phyloP scores from a whole-genome alignment of 2,113 vertebrate species.

The Salvelinus alpinus region DNA sequence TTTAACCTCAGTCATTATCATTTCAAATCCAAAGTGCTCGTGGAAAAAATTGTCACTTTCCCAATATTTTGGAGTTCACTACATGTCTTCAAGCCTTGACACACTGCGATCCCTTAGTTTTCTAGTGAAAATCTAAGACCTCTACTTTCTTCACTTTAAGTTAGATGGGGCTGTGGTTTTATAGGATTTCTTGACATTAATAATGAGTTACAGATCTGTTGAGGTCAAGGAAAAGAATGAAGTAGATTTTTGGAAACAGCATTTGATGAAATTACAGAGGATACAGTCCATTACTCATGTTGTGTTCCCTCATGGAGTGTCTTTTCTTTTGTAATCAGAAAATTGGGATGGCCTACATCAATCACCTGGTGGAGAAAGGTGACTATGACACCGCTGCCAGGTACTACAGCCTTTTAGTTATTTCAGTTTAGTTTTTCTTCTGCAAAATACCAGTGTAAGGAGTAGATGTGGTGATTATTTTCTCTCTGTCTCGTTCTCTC shows the following conservation, averaged over 20 bases:
- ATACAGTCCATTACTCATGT: background rate
- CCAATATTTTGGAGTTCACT: too few species aligned
- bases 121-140: too few species aligned
- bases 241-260: background rate
- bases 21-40: too few species aligned
- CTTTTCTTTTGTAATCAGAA: constrained; percentile 70
- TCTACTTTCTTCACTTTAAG: too few species aligned
- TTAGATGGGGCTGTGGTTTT: too few species aligned
- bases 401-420: constrained; percentile 61
- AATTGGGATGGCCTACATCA: constrained; percentile 93
- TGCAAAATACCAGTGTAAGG: background rate
- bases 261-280: background rate
- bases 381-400: constrained; percentile 91
- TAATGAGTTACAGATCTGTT: too few species aligned
- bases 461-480: background rate
- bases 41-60: too few species aligned
- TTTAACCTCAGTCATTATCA: too few species aligned
- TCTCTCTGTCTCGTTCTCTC: background rate
- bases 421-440: background rate
- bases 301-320: background rate
- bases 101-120: too few species aligned
- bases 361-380: constrained; percentile 88
- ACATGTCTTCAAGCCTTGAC: too few species aligned
- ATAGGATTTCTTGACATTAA: too few species aligned
- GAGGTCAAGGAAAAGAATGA: too few species aligned